Conservation (phyloP, 2,797 vertebrate species). For the Rhincodon typus region DNA sequence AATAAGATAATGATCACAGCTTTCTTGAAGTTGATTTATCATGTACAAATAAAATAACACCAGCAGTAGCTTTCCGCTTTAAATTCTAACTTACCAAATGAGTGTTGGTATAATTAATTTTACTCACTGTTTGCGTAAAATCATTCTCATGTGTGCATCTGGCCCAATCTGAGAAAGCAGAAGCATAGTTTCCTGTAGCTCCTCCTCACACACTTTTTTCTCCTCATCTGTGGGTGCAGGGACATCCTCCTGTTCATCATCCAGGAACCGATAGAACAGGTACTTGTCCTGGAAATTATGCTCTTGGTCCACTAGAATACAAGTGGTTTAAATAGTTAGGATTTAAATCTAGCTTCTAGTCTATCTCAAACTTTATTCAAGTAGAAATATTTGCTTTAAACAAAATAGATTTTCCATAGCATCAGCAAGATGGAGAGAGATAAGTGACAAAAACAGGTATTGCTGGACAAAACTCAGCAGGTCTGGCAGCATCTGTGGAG, state of each 20-base stretch:
- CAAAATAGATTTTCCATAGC: not conserved
- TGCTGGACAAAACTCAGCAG: too few species aligned
- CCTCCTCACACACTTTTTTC: constrained; percentile 82
- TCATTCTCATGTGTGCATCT: constrained; percentile 96
- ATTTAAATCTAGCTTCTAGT: not conserved
- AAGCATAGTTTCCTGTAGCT: constrained; percentile 85
- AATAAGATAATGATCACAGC: not conserved
- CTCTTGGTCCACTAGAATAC: constrained; percentile 81
- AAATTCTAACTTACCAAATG: not conserved
- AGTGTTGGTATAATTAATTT: not conserved
- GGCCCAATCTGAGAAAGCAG: constrained; percentile 90
- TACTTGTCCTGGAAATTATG: constrained; percentile 95
- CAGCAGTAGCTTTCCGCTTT: not conserved
- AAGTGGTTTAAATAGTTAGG: constrained; percentile 33
- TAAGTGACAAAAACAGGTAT: not conserved
- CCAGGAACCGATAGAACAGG: constrained; percentile 95
- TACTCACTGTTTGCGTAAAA: constrained; percentile 84
- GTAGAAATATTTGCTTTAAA: not conserved
- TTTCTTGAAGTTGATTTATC: not conserved
- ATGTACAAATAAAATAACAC: not conserved
- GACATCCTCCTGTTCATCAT: constrained; percentile 79
- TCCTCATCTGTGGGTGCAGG: constrained; percentile 78
- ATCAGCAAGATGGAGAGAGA: not conserved
- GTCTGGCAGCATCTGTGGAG: too few species aligned
- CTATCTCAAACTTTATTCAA: not conserved